Conservation (phyloP, 2,797 vertebrate species). For the Danio tinwini region DNA sequence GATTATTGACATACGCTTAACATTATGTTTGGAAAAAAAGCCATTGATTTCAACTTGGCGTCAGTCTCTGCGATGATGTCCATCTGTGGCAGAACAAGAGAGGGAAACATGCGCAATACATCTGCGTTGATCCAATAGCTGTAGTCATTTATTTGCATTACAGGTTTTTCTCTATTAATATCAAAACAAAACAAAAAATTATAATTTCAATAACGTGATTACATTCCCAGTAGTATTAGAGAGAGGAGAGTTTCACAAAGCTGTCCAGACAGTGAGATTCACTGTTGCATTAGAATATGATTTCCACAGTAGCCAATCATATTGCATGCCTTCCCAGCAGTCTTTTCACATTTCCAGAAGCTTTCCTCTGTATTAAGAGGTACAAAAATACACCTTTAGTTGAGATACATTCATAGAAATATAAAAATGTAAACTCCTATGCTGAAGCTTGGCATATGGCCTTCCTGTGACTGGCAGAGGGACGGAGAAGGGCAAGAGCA, state of each 20-base stretch:
- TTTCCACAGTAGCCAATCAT: conserved; percentile 23
- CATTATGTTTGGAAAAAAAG: neutral
- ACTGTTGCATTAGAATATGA: conserved; percentile 51
- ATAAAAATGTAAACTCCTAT: conserved; percentile 71
- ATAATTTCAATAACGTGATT: conserved; percentile 64
- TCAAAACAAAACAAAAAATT: conserved; percentile 71
- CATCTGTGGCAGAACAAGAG: neutral
- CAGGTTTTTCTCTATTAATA: conserved; percentile 74
- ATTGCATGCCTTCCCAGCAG: neutral
- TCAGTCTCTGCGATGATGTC: neutral
- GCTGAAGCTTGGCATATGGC: conserved; percentile 68
- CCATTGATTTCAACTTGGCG: neutral
- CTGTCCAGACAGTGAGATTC: conserved; percentile 58
- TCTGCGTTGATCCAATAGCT: conserved; percentile 67
- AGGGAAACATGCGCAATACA: conserved; percentile 41
- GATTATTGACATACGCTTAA: neutral
- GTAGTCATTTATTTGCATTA: conserved; percentile 81
- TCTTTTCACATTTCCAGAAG: conserved; percentile 29
- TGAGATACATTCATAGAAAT: conserved; percentile 81
- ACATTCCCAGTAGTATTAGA: conserved; percentile 70
- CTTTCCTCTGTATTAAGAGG: conserved; percentile 65
- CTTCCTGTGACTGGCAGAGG: conserved; percentile 61
- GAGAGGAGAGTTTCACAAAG: conserved; percentile 61
- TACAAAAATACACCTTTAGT: conserved; percentile 80
- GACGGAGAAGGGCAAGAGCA: conserved; percentile 46